phyloP scores from a whole-genome alignment of 2,797 vertebrate genomes.

The Phrynocephalus forsythii region DNA sequence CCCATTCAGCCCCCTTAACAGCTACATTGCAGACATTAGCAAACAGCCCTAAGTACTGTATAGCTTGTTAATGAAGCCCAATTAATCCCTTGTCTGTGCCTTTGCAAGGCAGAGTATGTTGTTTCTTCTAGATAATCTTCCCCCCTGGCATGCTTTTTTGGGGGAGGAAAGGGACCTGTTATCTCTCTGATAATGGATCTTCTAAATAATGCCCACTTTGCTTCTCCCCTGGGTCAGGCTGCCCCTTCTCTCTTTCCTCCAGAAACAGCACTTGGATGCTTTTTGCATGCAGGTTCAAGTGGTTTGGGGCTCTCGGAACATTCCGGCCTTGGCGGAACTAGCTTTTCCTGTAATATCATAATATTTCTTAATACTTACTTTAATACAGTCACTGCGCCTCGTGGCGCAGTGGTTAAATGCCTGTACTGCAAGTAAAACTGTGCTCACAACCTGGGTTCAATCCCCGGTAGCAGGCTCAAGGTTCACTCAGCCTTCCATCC shows the following conservation, averaged over 20 bases:
- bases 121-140: constrained; percentile 4
- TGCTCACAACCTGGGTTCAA: too few relatives aligned
- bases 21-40: fast-evolving
- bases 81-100: constrained; percentile 42
- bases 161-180: neutral
- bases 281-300: too few relatives aligned
- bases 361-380: too few relatives aligned
- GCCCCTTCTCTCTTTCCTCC: neutral
- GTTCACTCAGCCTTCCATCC: too few relatives aligned
- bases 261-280: neutral
- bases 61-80: neutral
- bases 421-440: too few relatives aligned
- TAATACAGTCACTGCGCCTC: too few relatives aligned
- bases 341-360: neutral
- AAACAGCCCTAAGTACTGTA: constrained; percentile 15
- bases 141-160: neutral
- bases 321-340: neutral
- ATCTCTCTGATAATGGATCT: neutral
- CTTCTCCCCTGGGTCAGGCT: neutral
- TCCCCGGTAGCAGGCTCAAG: too few relatives aligned
- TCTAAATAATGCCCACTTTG: neutral
- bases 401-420: too few relatives aligned
- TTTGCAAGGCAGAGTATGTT: neutral
- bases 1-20: neutral
- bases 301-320: neutral